A percentile compares a stretch with the other conserved stretches of the same genome.
Conservation (phyloP, 2,113 vertebrate genomes). For the Excalfactoria chinensis region DNA sequence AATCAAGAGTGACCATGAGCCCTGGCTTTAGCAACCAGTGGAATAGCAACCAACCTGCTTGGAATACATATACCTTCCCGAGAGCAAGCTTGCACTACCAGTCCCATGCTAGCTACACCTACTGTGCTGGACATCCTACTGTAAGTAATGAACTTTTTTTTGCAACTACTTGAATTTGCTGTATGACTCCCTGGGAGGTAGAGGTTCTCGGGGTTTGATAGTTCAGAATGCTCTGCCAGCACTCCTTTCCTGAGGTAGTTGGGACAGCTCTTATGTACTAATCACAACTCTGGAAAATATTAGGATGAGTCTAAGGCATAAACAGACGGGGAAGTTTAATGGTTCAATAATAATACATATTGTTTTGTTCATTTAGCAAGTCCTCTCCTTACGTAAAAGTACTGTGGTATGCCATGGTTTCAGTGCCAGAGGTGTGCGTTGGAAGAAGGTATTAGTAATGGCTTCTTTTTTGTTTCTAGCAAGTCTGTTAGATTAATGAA, state of each 20-base stretch:
- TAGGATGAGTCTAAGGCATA: not conserved
- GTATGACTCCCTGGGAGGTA: not conserved
- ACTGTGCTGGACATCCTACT: slow-evolving; percentile 83
- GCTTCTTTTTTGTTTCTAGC: not conserved
- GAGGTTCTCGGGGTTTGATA: not conserved
- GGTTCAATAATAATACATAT: not conserved
- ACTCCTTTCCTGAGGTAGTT: not conserved
- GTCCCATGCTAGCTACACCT: slow-evolving; percentile 84
- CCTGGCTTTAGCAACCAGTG: slow-evolving; percentile 84
- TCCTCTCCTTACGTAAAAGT: not conserved
- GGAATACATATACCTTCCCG: slow-evolving; percentile 83
- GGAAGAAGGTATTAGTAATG: not conserved
- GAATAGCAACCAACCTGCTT: slow-evolving; percentile 82
- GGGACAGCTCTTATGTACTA: not conserved
- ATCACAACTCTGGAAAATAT: not conserved
- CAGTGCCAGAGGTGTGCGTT: not conserved
- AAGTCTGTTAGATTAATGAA: slow-evolving; percentile 3
- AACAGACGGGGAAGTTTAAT: not conserved
- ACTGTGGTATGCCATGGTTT: not conserved
- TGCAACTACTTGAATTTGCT: not conserved
- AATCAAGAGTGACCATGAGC: slow-evolving; percentile 83
- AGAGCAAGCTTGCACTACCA: slow-evolving; percentile 85
- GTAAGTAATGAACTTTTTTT: slow-evolving; percentile 80
- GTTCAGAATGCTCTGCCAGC: not conserved
- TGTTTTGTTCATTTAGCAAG: not conserved